These are phyloP conservation scores for Leucopternis melanops DNA, from an alignment of 2,113 vertebrate genomes.

Conservation along the genomic window DNA sequence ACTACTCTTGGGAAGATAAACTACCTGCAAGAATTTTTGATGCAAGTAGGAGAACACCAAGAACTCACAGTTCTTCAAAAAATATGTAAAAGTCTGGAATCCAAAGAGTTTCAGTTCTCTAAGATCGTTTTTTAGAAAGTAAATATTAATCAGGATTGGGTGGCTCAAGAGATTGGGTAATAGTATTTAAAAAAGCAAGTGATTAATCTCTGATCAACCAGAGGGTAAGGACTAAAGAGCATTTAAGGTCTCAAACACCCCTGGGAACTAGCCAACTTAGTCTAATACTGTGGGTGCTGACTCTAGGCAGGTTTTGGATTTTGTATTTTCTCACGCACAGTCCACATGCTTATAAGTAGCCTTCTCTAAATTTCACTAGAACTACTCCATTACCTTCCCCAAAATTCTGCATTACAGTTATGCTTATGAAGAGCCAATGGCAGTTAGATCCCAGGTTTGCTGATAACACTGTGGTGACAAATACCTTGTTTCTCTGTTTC, in stretches of 20 bases:
- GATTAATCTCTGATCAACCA: slow-evolving; percentile 54
- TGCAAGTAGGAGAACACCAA: not conserved
- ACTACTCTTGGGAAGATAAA: not conserved
- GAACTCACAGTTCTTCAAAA: not conserved
- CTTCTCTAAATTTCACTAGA: not conserved
- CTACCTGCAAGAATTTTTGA: not conserved
- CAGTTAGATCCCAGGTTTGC: not conserved
- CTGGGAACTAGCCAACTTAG: slow-evolving; percentile 32
- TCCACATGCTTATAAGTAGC: not conserved
- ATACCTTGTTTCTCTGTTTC: not conserved
- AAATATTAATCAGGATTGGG: slow-evolving; percentile 30
- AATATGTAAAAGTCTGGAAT: not conserved
- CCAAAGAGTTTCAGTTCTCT: not conserved
- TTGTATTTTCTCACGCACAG: not conserved
- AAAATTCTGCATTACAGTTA: not conserved
- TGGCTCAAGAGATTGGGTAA: slow-evolving; percentile 47
- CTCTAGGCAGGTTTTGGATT: not conserved
- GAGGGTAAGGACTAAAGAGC: slow-evolving; percentile 45
- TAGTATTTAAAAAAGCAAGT: slow-evolving; percentile 55
- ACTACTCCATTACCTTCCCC: not conserved
- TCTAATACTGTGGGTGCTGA: slow-evolving; percentile 7
- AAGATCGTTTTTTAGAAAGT: slow-evolving; percentile 34
- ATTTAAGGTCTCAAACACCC: slow-evolving; percentile 47
- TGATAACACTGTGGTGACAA: not conserved
- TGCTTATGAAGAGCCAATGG: not conserved